phyloP scores from a whole-genome alignment of 1,140 invertebrate species.

The Fopius arisanus region DNA sequence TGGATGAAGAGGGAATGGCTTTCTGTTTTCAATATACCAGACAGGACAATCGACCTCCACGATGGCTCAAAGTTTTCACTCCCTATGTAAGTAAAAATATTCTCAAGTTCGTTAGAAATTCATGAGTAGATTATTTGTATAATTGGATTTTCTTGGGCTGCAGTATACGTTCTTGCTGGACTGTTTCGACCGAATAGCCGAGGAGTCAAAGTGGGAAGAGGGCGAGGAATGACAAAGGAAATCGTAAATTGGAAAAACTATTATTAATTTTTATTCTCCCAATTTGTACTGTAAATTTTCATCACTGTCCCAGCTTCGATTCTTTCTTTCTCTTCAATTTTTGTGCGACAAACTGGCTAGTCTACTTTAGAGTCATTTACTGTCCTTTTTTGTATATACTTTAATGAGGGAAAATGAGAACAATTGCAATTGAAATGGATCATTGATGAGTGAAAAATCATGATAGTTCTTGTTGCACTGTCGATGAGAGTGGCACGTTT shows the following conservation, averaged over 20 bases:
- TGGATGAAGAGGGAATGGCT: slow-evolving; percentile 90
- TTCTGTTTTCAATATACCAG: slow-evolving; percentile 88
- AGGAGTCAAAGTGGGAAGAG: slow-evolving; percentile 85
- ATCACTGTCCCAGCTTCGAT: neutral
- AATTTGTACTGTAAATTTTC: neutral
- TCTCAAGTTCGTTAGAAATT: no score
- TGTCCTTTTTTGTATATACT: neutral
- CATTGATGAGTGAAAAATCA: no score
- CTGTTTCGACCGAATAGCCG: slow-evolving; percentile 92
- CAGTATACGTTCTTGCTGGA: slow-evolving; percentile 93
- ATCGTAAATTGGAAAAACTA: neutral
- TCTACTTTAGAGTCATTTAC: neutral
- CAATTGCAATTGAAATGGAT: neutral
- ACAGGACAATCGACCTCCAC: slow-evolving; percentile 77
- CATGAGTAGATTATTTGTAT: no score
- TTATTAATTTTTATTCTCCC: neutral
- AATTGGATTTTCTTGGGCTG: neutral
- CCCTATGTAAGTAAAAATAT: slow-evolving; percentile 82
- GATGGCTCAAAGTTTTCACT: slow-evolving; percentile 89
- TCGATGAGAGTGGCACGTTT: neutral
- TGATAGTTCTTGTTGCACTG: no score
- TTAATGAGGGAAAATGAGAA: neutral
- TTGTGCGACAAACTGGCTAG: neutral
- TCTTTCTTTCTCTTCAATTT: neutral
- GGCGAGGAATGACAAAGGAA: slow-evolving; percentile 72